A percentile compares a stretch with the other conserved stretches of the same genome.
Evolutionary conservation across 2,888 invertebrate genomes (phyloP).

Genomic region (Molorchus minor): DNA sequence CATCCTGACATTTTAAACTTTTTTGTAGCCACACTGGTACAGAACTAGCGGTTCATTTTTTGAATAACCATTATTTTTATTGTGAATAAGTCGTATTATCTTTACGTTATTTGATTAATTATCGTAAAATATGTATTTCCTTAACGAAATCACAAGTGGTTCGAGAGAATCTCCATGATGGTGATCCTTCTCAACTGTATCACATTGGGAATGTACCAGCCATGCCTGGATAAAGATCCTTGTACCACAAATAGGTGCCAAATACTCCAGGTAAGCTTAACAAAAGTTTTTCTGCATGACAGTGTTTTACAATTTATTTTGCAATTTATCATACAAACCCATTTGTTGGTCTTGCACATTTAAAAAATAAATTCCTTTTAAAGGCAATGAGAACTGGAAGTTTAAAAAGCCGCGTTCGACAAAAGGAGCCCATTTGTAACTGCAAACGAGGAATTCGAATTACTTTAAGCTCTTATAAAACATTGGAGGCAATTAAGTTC

Average conservation of each 20-base stretch:
- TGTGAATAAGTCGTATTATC: no score
- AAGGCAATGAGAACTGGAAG: not conserved
- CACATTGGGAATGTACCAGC: conserved; percentile 99
- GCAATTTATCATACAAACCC: no score
- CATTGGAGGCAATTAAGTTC: not conserved
- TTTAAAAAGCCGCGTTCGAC: not conserved
- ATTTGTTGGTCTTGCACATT: no score
- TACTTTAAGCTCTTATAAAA: not conserved
- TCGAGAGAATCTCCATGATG: conserved; percentile 97
- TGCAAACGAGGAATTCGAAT: not conserved
- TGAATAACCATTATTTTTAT: no score
- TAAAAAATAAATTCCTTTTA: no score
- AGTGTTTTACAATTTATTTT: no score
- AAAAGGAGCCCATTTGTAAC: not conserved
- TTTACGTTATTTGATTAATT: no score
- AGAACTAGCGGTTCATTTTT: no score
- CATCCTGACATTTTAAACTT: no score
- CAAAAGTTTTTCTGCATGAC: no score
- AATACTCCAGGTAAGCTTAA: conserved; percentile 82
- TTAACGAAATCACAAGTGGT: conserved; percentile 83
- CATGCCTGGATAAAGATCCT: conserved; percentile 89
- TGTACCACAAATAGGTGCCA: conserved; percentile 90
- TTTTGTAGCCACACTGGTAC: no score
- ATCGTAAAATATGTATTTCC: conserved; percentile 65
- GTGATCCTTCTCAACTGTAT: conserved; percentile 98